Evolutionary conservation across 1,140 invertebrate genomes (phyloP).

Genomic region (Saccostrea glomerata): DNA sequence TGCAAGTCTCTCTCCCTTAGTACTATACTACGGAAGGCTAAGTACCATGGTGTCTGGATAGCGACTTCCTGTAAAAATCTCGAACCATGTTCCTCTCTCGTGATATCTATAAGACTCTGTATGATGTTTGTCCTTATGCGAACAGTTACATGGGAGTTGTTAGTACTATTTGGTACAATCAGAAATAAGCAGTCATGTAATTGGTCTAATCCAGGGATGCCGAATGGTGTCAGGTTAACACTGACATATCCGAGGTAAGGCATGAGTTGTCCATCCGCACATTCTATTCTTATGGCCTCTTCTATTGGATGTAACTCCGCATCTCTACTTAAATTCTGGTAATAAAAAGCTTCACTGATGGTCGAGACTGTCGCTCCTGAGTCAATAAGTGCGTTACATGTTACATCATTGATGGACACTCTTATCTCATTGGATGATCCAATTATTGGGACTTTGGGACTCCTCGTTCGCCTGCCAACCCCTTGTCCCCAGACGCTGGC

Average conservation of each 20-base stretch:
- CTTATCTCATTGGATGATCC: background rate
- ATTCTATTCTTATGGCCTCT: background rate
- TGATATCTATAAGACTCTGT: background rate
- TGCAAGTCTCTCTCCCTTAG: slow-evolving; percentile 39
- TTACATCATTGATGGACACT: background rate
- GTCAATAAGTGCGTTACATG: background rate
- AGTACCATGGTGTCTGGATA: slow-evolving; percentile 47
- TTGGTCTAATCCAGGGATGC: background rate
- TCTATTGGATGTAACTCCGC: slow-evolving; percentile 22
- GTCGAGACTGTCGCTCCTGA: slow-evolving; percentile 23
- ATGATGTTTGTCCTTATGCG: slow-evolving; percentile 46
- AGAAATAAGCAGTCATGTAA: background rate
- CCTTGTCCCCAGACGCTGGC: too few relatives aligned
- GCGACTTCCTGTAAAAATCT: slow-evolving; percentile 41
- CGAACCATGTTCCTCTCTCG: slow-evolving; percentile 37
- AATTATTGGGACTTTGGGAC: background rate
- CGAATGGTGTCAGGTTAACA: background rate
- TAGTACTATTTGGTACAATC: slow-evolving; percentile 3
- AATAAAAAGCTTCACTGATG: slow-evolving; percentile 14
- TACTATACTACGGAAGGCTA: slow-evolving; percentile 36
- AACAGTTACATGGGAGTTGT: slow-evolving; percentile 37
- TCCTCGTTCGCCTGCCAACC: too few relatives aligned
- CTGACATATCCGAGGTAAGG: background rate
- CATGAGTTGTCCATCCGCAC: background rate
- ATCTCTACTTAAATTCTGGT: background rate